Percentiles rank a stretch among this genome's conserved stretches.
Conservation (phyloP, 2,888 invertebrate genomes). For the Clistopyga incitator region DNA sequence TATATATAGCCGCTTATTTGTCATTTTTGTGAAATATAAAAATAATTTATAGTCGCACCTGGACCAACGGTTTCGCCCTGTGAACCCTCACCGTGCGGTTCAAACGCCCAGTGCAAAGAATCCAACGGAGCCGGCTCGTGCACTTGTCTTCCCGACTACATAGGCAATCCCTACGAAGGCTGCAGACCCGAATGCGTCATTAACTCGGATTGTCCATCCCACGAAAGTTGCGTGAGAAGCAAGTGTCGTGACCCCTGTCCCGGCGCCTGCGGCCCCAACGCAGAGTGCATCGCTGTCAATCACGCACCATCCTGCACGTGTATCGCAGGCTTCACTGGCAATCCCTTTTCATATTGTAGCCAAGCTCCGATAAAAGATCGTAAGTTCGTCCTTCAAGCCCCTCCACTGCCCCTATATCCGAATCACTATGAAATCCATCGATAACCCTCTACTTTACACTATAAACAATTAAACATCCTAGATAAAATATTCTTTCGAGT, state of each 20-base stretch:
- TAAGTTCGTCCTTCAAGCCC: conserved; percentile 44
- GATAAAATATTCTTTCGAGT: no score
- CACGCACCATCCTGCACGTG: conserved; percentile 84
- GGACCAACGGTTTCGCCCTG: conserved; percentile 84
- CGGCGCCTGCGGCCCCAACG: conserved; percentile 87
- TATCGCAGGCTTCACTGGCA: conserved; percentile 78
- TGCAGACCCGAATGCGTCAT: conserved; percentile 93
- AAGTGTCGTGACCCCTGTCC: conserved; percentile 91
- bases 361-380: conserved; percentile 49
- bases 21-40: conserved; percentile 60
- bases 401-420: neutral
- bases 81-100: conserved; percentile 88
- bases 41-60: conserved; percentile 66
- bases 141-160: conserved; percentile 86
- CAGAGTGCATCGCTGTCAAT: conserved; percentile 84
- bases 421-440: no score
- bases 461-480: no score
- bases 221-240: conserved; percentile 89
- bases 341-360: conserved; percentile 73
- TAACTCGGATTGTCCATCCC: conserved; percentile 91
- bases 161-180: conserved; percentile 88
- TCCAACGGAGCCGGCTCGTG: conserved; percentile 85
- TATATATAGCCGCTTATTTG: conserved; percentile 13
- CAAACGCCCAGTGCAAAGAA: conserved; percentile 87
- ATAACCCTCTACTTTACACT: no score